phyloP scores from a whole-genome alignment of 2,113 vertebrate species.

The Euleptes europaea region DNA sequence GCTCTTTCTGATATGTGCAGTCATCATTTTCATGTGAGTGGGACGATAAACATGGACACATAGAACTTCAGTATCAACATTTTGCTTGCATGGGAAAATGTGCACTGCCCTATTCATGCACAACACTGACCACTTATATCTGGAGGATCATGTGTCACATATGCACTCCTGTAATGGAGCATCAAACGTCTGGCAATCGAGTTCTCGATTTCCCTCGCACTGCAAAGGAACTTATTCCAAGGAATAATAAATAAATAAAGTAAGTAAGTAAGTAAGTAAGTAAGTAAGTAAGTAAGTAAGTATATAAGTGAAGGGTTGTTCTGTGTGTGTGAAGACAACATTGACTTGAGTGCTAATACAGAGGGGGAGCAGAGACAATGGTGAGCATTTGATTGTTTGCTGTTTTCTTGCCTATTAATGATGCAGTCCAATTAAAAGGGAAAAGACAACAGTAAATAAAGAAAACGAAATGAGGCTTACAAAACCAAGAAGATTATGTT shows the following conservation, averaged over 20 bases:
- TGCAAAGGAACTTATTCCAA: not conserved
- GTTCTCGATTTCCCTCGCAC: not conserved
- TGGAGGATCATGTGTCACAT: too few relatives aligned
- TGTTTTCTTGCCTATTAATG: conserved; percentile 32
- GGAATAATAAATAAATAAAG: not conserved
- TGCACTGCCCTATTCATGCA: too few relatives aligned
- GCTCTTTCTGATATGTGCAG: too few relatives aligned
- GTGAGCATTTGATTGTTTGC: not conserved
- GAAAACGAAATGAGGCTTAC: conserved; percentile 54
- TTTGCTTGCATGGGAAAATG: too few relatives aligned
- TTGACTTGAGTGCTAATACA: not conserved
- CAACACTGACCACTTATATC: too few relatives aligned
- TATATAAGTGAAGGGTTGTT: not conserved
- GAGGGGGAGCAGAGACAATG: conserved; percentile 18
- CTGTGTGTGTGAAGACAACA: not conserved
- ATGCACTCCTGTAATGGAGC: too few relatives aligned
- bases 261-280: too few relatives aligned
- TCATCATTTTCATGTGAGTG: too few relatives aligned
- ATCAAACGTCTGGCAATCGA: not conserved
- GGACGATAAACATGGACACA: too few relatives aligned
- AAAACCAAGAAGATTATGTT: conserved; percentile 54
- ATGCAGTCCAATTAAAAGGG: conserved; percentile 11
- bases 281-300: too few relatives aligned
- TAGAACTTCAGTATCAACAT: too few relatives aligned
- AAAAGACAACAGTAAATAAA: conserved; percentile 45